Evolutionary conservation across 2,113 vertebrate species (phyloP).

Genomic region (Tragelaphus imberbis): DNA sequence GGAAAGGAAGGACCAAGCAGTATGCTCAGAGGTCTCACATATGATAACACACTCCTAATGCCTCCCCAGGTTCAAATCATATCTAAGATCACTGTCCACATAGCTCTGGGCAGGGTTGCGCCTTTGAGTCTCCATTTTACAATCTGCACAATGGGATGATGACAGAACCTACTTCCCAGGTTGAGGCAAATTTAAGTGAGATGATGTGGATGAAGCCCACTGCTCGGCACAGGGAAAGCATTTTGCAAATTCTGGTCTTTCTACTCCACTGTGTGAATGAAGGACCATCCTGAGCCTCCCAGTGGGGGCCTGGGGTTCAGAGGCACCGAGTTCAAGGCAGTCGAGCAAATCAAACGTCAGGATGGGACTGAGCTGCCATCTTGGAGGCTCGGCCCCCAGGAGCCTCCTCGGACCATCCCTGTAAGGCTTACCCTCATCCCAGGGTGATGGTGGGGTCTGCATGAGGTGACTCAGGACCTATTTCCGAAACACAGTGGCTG

Average conservation of each 20-base stretch:
- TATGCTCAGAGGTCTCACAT: neutral
- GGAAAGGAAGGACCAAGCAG: neutral
- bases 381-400: neutral
- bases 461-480: neutral
- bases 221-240: neutral
- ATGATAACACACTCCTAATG: neutral
- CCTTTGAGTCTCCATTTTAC: neutral
- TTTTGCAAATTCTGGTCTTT: neutral
- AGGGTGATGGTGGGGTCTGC: neutral
- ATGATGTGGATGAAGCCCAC: neutral
- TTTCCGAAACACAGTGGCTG: neutral
- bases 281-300: neutral
- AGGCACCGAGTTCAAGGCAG: neutral
- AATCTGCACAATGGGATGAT: neutral
- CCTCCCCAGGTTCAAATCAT: neutral
- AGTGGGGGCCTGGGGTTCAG: neutral
- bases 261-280: fast-evolving
- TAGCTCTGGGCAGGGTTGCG: neutral
- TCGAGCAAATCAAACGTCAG: neutral
- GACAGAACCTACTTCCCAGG: neutral
- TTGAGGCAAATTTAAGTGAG: neutral
- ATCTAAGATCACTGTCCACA: neutral
- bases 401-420: fast-evolving
- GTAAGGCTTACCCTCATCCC: neutral
- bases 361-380: neutral